Evolutionary conservation across 2,797 vertebrate species (phyloP), one percentile per base, ranked within the genome.

Genomic region (Centropyge bicolor): DNA sequence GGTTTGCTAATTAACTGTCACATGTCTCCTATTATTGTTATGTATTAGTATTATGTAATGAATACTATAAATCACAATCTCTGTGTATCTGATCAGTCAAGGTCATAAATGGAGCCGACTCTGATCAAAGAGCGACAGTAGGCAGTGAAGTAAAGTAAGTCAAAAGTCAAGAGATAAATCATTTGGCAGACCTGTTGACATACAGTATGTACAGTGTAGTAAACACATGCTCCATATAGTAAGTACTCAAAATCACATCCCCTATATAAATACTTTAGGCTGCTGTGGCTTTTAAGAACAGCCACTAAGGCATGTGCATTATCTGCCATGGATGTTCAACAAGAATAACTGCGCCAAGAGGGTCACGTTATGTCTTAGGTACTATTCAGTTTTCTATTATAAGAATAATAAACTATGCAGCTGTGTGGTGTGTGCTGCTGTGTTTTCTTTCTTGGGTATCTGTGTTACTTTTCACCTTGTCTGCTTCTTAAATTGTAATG

Each of bases 41-140:
- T 52, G 12, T n/a, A n/a, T n/a, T n/a, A n/a, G 0, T 27, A 43
- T 74, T 73, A 73, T 61, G 46, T 41, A 66, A 83, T 48, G 5
- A 1, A 40, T 6, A 35, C 12, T n/a, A 11, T 9, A 36, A 36
- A 66, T 84, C 27, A 63, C 40, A 59, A 68, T 74, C 11, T 51
- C 35, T 66, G 52, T 36, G 51, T 65, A 45, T 78, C 76, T 74
- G 35, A 75, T 70, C 66, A 55, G 59, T 59, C 55, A 55, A 31
- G 45, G 59, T 49, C 55, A 74, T 49, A 56, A 55, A 52, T 48
- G 38, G 54, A 52, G 67, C 36, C 45, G 71, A 65, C 24, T 17
- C 63, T 78, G 14, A 77, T 35, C 36, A 40, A 56, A 74, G 27
- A 54, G 48, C 16, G 36, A 19, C 57, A 46, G 22, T 6, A 43